These are phyloP conservation scores for Sycophila texana DNA, from an alignment of 2,888 invertebrate species.

Conservation along the genomic window DNA sequence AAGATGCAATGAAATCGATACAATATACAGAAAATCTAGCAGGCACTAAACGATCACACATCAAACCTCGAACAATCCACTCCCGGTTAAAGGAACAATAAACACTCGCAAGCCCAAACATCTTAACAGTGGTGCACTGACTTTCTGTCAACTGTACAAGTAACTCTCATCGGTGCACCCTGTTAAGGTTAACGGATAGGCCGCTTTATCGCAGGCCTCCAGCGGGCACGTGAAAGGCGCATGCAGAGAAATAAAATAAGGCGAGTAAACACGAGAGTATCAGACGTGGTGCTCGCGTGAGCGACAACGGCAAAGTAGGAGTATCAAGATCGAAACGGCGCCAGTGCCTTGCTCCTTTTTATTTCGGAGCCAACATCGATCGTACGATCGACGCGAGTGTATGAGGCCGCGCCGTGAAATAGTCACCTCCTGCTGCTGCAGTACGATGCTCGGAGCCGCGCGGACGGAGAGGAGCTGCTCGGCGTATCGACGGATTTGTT, in stretches of 20 bases:
- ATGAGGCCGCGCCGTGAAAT: not conserved
- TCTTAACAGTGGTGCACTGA: not conserved
- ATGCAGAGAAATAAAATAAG: slow-evolving; percentile 9
- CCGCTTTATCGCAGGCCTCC: not conserved
- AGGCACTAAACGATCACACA: too few species aligned
- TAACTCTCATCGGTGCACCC: slow-evolving; percentile 5
- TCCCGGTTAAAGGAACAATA: too few species aligned
- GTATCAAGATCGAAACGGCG: not conserved
- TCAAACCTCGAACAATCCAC: too few species aligned
- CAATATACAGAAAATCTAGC: too few species aligned
- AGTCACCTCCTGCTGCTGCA: slow-evolving; percentile 1
- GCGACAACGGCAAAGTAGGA: not conserved
- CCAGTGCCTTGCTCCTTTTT: too few species aligned
- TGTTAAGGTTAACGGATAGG: slow-evolving; percentile 26
- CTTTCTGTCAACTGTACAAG: not conserved
- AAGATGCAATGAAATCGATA: too few species aligned
- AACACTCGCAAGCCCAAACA: too few species aligned
- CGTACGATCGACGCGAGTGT: not conserved
- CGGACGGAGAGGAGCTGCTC: not conserved
- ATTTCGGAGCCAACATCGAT: not conserved
- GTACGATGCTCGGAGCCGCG: not conserved
- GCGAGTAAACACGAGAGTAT: not conserved
- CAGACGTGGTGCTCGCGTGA: not conserved
- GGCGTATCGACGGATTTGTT: slow-evolving; percentile 30
- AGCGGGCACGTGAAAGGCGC: slow-evolving; percentile 31